Evolutionary conservation across 2,113 vertebrate genomes (phyloP).

Genomic region (Callopanchax toddi): DNA sequence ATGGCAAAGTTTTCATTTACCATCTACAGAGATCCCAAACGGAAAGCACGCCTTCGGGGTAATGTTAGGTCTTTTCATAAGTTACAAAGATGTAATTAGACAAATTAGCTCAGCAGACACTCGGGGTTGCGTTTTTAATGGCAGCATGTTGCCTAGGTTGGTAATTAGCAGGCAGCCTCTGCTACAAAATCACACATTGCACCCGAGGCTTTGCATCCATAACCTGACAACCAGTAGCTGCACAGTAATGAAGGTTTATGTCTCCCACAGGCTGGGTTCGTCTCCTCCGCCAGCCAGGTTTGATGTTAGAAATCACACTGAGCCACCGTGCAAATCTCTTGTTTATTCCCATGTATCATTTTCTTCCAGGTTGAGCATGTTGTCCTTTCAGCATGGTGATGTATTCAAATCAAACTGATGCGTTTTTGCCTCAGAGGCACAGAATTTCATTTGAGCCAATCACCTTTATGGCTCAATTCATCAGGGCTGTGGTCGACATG

Average conservation of each 20-base stretch:
- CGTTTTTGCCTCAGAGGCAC: conserved; percentile 65
- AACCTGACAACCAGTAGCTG: conserved; percentile 74
- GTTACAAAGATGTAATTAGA: conserved; percentile 80
- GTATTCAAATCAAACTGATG: conserved; percentile 65
- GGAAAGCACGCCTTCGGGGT: conserved; percentile 69
- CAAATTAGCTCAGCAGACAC: conserved; percentile 78
- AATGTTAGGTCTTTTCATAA: conserved; percentile 77
- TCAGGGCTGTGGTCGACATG: conserved; percentile 57
- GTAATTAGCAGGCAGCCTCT: conserved; percentile 76
- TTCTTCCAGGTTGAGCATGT: conserved; percentile 47
- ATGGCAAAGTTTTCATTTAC: conserved; percentile 65
- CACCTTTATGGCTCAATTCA: conserved; percentile 75
- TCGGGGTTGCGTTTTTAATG: conserved; percentile 74
- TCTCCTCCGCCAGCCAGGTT: conserved; percentile 64
- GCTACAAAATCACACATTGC: conserved; percentile 71
- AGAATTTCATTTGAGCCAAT: conserved; percentile 74
- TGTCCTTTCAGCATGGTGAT: conserved; percentile 35
- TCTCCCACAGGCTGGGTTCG: conserved; percentile 67
- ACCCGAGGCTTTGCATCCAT: conserved; percentile 66
- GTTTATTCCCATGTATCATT: conserved; percentile 52
- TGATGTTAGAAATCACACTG: conserved; percentile 62
- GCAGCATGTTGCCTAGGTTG: conserved; percentile 72
- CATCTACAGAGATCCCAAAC: conserved; percentile 54
- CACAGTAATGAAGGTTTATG: conserved; percentile 70
- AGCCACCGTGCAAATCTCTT: conserved; percentile 56